Base-by-base conservation (phyloP, 2,797 vertebrate species). In the Tangara arthus region DNA sequence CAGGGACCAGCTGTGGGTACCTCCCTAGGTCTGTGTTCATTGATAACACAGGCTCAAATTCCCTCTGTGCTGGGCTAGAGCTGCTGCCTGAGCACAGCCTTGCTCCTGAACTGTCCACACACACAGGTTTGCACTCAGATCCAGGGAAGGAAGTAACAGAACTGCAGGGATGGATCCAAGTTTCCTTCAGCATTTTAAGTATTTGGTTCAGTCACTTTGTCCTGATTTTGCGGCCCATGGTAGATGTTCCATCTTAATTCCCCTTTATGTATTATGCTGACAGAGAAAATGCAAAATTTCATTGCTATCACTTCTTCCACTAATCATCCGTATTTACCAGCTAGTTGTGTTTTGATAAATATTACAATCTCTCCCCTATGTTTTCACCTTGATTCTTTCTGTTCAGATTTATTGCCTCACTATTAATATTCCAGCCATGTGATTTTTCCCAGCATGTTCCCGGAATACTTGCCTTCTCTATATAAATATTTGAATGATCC, bases 401-500 rank as follows among this genome's bases (percentile, higher is more conserved):
- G 61, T 73, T 87, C 70, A 88, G 77, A 90, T 81, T 93, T 92
- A 89, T 77, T 89, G 76, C 79, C 49, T 95, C 7, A 16, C 90
- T 96, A 96, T 97, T 95, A 96, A 94, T 94, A 96, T 96, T 97
- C 93, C 72, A 95, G 63, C 63, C 94, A 88, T 28, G 84, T 93
- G 94, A 95, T 91, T 70, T 93, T 89, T 86, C 80, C 82, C 95
- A 93, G 94, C 91, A 68, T 94, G 87, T 94, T 95, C 93, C 93
- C 69, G 0, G 90, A 97, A 96, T 94, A 95, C 87, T 92, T 95
- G 69, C 83, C 83, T 96, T 93, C 94, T 78, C 75, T 96, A 89
- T 96, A 89, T 95, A 93, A 96, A 95, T 97, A 95, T 96, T 96
- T 96, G 95, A 93, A 93, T 96, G 59, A 94, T 96, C 87, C 93